phyloP scores from a whole-genome alignment of 2,888 invertebrate genomes.

The Stictocephala bisonia region DNA sequence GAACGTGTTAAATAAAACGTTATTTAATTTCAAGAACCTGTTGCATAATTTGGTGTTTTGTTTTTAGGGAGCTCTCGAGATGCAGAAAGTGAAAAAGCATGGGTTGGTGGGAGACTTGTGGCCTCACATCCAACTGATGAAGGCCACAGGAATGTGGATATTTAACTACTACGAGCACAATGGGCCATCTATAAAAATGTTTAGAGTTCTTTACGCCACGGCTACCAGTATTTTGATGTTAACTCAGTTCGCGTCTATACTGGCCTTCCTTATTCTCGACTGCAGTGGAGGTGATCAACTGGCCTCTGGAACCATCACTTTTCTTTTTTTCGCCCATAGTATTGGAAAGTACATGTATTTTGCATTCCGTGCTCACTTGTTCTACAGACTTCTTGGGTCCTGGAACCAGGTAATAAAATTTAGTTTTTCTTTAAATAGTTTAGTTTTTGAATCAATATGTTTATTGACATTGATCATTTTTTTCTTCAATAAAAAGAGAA shows the following conservation, averaged over 20 bases:
- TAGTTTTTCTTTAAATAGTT: too few species aligned
- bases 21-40: too few species aligned
- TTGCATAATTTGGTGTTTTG: too few species aligned
- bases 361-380: conserved; percentile 76
- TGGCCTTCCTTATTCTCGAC: conserved; percentile 76
- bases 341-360: conserved; percentile 80
- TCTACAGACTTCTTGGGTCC: conserved; percentile 76
- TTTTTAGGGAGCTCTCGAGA: too few species aligned
- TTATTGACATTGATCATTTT: too few species aligned
- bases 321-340: conserved; percentile 82
- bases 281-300: conserved; percentile 79
- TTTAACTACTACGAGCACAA: conserved; percentile 75
- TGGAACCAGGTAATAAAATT: conserved; percentile 77
- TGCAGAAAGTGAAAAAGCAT: conserved; percentile 67
- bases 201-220: conserved; percentile 64
- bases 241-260: conserved; percentile 69
- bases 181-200: conserved; percentile 62
- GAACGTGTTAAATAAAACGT: too few species aligned
- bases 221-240: conserved; percentile 54
- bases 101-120: conserved; percentile 87
- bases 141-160: conserved; percentile 80
- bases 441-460: too few species aligned
- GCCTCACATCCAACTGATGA: conserved; percentile 85
- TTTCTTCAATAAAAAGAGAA: too few species aligned
- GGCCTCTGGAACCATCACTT: conserved; percentile 83